Conservation (phyloP, 2,797 vertebrate genomes). For the Siniperca scherzeri region DNA sequence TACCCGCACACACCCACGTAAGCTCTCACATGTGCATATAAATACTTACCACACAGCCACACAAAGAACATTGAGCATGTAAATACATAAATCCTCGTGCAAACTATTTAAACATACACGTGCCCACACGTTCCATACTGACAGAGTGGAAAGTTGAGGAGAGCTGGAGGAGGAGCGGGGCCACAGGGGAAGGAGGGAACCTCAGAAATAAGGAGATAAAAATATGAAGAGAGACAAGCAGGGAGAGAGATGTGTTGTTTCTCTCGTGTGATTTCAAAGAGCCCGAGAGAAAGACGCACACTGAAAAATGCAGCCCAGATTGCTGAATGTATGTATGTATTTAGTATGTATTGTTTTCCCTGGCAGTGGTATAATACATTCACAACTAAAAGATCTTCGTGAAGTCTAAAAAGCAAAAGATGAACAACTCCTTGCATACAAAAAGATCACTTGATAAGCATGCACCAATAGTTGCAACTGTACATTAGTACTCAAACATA, state of each 20-base stretch:
- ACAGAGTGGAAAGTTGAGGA: background rate
- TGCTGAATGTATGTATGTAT: background rate
- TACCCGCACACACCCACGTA: background rate
- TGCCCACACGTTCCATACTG: background rate
- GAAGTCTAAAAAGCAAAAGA: background rate
- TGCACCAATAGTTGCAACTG: background rate
- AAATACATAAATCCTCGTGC: background rate
- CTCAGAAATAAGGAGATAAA: background rate
- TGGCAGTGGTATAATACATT: background rate
- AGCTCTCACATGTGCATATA: background rate
- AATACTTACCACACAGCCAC: background rate
- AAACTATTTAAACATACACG: background rate
- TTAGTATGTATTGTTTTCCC: too few species aligned
- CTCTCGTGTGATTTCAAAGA: background rate
- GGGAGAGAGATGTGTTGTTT: background rate
- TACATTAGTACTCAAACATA: background rate
- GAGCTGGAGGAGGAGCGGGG: constrained; percentile 7
- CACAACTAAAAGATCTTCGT: background rate
- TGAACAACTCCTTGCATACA: background rate
- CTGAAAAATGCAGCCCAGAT: background rate
- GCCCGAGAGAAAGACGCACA: background rate
- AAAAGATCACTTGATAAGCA: background rate
- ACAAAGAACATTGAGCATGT: background rate
- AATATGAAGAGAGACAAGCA: constrained; percentile 9
- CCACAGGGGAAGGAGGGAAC: background rate